Evolutionary conservation across 1,140 invertebrate genomes (phyloP).

Genomic region (Bombus pascuorum): DNA sequence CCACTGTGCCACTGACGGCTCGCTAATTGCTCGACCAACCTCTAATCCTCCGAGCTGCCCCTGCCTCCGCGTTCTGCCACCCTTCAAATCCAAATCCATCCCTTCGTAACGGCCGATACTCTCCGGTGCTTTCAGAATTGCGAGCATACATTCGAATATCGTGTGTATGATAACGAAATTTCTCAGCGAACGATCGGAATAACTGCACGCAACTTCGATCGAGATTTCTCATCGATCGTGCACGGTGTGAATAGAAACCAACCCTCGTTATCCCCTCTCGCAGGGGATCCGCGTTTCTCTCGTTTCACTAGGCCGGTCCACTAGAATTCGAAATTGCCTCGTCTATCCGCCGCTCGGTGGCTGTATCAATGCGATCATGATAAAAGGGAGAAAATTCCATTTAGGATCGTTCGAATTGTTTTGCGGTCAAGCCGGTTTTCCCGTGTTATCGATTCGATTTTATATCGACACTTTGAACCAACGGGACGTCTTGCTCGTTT

Average conservation of each 20-base stretch:
- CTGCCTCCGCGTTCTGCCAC: conserved; percentile 66
- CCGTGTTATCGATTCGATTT: not conserved
- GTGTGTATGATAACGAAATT: conserved; percentile 58
- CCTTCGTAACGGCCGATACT: conserved; percentile 71
- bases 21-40: conserved; percentile 81
- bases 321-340: conserved; percentile 50
- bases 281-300: conserved; percentile 10
- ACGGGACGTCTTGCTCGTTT: not conserved
- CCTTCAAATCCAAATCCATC: conserved; percentile 81
- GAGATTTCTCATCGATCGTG: conserved; percentile 63
- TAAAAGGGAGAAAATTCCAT: conserved; percentile 46
- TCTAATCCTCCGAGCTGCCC: conserved; percentile 65
- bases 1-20: conserved; percentile 83
- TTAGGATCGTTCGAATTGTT: conserved; percentile 42
- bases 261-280: not conserved
- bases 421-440: not conserved
- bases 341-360: conserved; percentile 10
- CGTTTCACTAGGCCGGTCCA: conserved; percentile 45
- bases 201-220: conserved; percentile 42
- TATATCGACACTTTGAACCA: not conserved
- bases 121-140: conserved; percentile 67
- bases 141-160: conserved; percentile 62
- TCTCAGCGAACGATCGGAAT: conserved; percentile 60
- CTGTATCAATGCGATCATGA: conserved; percentile 32
- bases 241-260: conserved; percentile 9